A percentile compares a stretch with the other conserved stretches of the same genome.
phyloP scores from a whole-genome alignment of 2,113 vertebrate species.

The Uropsilus gracilis region DNA sequence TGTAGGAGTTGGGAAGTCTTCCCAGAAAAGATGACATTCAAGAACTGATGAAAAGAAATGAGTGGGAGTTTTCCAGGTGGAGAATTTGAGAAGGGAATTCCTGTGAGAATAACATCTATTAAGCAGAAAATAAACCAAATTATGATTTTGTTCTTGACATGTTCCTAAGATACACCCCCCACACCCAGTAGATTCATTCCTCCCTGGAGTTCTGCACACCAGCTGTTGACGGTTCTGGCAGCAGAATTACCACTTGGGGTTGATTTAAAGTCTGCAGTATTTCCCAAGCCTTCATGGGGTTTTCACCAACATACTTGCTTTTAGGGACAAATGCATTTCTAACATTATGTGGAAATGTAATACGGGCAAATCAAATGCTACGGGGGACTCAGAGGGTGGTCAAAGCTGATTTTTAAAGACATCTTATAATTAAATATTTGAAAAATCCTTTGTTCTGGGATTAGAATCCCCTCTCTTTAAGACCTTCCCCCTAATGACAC shows the following conservation, averaged over 20 bases:
- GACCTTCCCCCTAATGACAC: background rate
- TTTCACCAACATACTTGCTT: background rate
- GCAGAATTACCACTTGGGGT: background rate
- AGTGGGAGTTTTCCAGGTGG: conserved; percentile 42
- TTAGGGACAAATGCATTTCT: background rate
- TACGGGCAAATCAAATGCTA: background rate
- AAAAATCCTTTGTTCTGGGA: background rate
- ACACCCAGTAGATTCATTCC: background rate
- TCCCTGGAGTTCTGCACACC: background rate
- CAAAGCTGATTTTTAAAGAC: conserved; percentile 31
- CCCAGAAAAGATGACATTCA: background rate
- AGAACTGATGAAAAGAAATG: background rate
- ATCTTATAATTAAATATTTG: conserved; percentile 32
- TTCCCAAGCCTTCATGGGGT: background rate
- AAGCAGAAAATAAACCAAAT: background rate
- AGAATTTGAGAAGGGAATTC: background rate
- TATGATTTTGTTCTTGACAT: background rate
- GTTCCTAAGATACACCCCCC: background rate
- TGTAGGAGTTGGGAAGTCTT: background rate
- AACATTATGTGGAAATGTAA: background rate
- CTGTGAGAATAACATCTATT: background rate
- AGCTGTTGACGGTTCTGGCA: background rate
- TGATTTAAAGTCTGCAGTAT: background rate
- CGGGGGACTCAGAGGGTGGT: background rate
- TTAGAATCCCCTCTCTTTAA: conserved; percentile 10